Evolutionary conservation across 37 sponge, comb jelly and placozoan species (phyloP), one percentile per base, ranked within the genome.

Genomic region (Ephydatia muelleri): DNA sequence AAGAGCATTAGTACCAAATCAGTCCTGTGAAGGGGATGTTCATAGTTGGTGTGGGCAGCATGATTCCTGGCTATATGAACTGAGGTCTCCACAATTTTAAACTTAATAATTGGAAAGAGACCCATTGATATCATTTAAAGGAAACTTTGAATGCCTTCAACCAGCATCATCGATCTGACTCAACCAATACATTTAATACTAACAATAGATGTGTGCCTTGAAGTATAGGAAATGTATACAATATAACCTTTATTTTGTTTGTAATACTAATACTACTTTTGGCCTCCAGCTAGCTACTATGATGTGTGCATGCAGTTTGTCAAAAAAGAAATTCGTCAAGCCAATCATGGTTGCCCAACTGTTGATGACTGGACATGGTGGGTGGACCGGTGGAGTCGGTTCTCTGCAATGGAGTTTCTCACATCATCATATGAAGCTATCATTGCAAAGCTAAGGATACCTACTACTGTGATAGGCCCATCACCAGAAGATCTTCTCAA

Each of bases 301-400:
- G 33, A 29, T 35, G 75, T 67, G 34, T 72, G 72, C 38, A 35
- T 57, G 2, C n/a, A 26, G 22, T 75, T 76, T n/a, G 80, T 86
- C 5, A 33, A 14, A 34, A 71, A 72, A 3, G 75, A 83, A 75
- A 39, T 83, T 39, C 76, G 76, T 2, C 57, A 57, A 57, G 57
- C 57, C 57, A 57, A 11, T 57, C 19, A 21, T 57, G 48, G 19
- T 38, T 11, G 23, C 38, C 65, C 48, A 29, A 32, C 33, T 34
- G 39, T 26, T 43, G 40, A 38, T 35, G 80, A 29, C 14, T 86
- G 87, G 87, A 25, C 30, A 25, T 57, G 49, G 48, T 86, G 87
- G 87, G 48, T 86, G 23, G 68, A 75, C 22, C 66, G 33, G 25
- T 86, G 87, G 87, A 74, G 75, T 27, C n/a, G 57, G 43, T 49